Evolutionary conservation across 2,888 invertebrate species (phyloP).

Genomic region (Zygaena filipendulae): DNA sequence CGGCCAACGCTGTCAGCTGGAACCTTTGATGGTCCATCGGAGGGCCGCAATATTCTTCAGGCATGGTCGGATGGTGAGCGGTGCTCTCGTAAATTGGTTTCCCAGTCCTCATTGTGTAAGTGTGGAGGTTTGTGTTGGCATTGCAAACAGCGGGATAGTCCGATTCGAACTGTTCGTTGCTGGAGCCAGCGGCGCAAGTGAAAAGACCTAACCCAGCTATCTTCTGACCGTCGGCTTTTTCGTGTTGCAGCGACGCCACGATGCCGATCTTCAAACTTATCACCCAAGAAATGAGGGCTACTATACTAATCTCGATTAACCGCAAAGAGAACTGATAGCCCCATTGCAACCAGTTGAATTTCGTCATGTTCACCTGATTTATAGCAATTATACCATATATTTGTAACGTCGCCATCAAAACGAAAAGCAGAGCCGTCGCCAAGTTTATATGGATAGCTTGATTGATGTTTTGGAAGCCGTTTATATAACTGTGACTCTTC

Average conservation of each 20-base stretch:
- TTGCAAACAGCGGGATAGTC: slow-evolving; percentile 88
- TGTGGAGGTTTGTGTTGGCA: slow-evolving; percentile 86
- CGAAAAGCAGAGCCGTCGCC: slow-evolving; percentile 85
- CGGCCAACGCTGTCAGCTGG: slow-evolving; percentile 64
- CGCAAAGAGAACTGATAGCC: slow-evolving; percentile 89
- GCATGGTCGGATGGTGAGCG: slow-evolving; percentile 47
- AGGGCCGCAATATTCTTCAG: slow-evolving; percentile 53
- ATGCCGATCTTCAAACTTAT: slow-evolving; percentile 76
- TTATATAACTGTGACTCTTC: slow-evolving; percentile 82
- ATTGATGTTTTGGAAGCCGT: slow-evolving; percentile 83
- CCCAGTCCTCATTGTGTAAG: slow-evolving; percentile 82
- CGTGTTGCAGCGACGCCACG: slow-evolving; percentile 72
- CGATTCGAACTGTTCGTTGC: slow-evolving; percentile 85
- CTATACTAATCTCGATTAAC: slow-evolving; percentile 87
- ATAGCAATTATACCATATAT: slow-evolving; percentile 76
- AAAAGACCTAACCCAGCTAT: slow-evolving; percentile 83
- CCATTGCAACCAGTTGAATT: slow-evolving; percentile 91
- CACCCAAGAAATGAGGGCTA: slow-evolving; percentile 87
- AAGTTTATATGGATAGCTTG: slow-evolving; percentile 92
- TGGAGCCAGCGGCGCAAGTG: slow-evolving; percentile 85
- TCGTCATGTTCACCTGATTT: slow-evolving; percentile 67
- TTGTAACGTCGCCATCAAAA: slow-evolving; percentile 84
- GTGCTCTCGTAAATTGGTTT: slow-evolving; percentile 79
- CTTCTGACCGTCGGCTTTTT: slow-evolving; percentile 74
- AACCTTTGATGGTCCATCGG: slow-evolving; percentile 55